Conservation (phyloP, 2,113 vertebrate genomes). For the Barnardius zonarius region DNA sequence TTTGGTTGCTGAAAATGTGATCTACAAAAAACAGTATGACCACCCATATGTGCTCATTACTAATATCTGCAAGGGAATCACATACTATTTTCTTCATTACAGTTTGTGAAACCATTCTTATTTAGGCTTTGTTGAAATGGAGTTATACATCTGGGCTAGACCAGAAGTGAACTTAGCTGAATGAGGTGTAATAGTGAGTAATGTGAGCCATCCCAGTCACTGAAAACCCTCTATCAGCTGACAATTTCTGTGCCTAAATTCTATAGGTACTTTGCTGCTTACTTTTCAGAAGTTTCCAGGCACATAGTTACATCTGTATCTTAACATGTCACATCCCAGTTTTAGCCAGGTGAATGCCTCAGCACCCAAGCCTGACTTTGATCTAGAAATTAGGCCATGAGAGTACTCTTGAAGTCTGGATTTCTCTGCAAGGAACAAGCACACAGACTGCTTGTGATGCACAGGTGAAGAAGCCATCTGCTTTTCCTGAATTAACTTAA, state of each 20-base stretch:
- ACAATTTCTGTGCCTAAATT: neutral
- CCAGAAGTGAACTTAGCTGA: neutral
- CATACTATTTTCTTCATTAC: neutral
- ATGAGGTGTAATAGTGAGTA: neutral
- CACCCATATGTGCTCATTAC: rapidly evolving
- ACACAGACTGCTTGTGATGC: neutral
- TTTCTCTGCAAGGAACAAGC: neutral
- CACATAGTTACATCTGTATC: neutral
- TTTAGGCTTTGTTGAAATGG: neutral
- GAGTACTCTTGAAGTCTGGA: neutral
- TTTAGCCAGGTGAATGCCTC: neutral
- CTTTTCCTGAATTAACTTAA: neutral
- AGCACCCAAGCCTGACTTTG: neutral
- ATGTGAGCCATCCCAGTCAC: neutral
- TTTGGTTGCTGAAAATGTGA: neutral
- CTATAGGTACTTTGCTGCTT: neutral
- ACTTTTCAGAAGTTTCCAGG: neutral
- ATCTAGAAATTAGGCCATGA: neutral
- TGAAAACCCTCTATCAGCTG: neutral
- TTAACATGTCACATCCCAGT: neutral
- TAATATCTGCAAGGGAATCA: neutral
- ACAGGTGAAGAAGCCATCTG: neutral
- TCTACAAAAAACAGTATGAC: neutral
- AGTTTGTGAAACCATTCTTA: neutral
- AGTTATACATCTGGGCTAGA: neutral